Evolutionary conservation across 35 echinoderm and acorn worm genomes (phyloP).

Genomic region (Ophiothrix spiculata): DNA sequence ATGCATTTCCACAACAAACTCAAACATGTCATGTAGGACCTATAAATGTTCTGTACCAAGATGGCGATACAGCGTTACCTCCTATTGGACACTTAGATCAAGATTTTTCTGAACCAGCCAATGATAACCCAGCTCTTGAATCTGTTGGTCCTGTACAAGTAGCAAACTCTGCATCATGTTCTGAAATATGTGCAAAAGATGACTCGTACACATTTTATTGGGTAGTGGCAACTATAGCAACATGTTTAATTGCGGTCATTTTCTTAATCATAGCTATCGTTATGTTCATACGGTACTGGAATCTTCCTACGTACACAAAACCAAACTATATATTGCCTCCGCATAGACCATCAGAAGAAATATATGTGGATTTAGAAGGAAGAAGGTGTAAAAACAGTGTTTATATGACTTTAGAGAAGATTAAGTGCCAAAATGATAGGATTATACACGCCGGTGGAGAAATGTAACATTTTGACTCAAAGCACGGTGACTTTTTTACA

Average conservation of each 20-base stretch:
- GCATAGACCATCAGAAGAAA: not conserved
- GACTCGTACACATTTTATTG: not conserved
- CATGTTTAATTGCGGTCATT: not conserved
- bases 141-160: not conserved
- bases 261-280: not conserved
- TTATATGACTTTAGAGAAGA: not conserved
- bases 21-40: slow-evolving; percentile 5
- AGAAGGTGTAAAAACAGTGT: slow-evolving; percentile 16
- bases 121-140: not conserved
- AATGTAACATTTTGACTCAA: too few relatives aligned
- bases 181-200: not conserved
- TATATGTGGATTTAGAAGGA: not conserved
- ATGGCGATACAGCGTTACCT: not conserved
- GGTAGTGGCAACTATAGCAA: not conserved
- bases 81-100: not conserved
- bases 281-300: not conserved
- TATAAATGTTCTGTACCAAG: not conserved
- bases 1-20: not conserved
- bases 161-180: not conserved
- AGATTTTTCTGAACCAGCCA: not conserved
- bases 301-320: not conserved
- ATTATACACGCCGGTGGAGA: not conserved
- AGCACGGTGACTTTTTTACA: too few relatives aligned
- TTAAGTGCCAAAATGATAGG: not conserved
- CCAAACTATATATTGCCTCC: not conserved